Conservation (phyloP, 2,113 vertebrate species). For the Mus musculus region GRCm39 chr17:75245001-75245500, state of each 20-base stretch:
- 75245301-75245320: not conserved
- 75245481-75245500: not conserved
- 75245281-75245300: not conserved
- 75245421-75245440: not conserved
- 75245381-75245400: not conserved
- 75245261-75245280: not conserved
- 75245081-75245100: not conserved
- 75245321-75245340: not conserved
- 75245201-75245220: not conserved
- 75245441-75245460: not conserved
- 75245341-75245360: not conserved
- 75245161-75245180: not conserved
- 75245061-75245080: not conserved
- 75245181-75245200: not conserved
- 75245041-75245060: not conserved
- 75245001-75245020: not conserved
- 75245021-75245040: not conserved
- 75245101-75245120: not conserved
- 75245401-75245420: not conserved
- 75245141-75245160: not conserved
- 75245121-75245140: not conserved
- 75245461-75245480: not conserved
- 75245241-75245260: not conserved
- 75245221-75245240: not conserved
- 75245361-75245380: not conserved